phyloP scores from a whole-genome alignment of 2,888 invertebrate genomes.

The Phasia obesa region DNA sequence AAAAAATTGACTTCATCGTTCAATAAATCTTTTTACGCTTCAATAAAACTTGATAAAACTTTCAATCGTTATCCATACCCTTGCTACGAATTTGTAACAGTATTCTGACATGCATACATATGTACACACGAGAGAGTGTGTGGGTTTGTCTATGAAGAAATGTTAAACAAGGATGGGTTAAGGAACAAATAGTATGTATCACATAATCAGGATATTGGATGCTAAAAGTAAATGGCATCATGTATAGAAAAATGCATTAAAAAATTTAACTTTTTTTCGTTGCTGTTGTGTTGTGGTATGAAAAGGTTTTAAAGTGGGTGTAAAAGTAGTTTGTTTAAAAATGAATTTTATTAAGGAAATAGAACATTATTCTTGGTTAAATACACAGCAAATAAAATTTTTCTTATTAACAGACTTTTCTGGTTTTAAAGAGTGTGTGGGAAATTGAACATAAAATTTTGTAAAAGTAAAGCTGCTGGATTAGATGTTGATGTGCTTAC shows the following conservation, averaged over 20 bases:
- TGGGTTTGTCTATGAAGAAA: background rate
- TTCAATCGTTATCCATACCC: slow-evolving; percentile 50
- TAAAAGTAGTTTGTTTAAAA: slow-evolving; percentile 18
- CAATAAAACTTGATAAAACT: slow-evolving; percentile 66
- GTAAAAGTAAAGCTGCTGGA: too few species aligned
- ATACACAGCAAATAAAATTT: background rate
- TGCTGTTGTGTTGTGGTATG: background rate
- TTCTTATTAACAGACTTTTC: too few species aligned
- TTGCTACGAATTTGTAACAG: background rate
- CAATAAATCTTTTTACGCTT: slow-evolving; percentile 70
- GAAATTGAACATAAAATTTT: too few species aligned
- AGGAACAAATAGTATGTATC: slow-evolving; percentile 24
- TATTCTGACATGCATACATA: background rate
- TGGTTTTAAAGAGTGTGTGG: too few species aligned
- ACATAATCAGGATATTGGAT: slow-evolving; percentile 35
- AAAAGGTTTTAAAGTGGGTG: slow-evolving; percentile 19
- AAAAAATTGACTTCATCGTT: slow-evolving; percentile 53
- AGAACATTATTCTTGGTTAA: background rate
- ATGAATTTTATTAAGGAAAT: slow-evolving; percentile 29
- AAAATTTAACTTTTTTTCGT: slow-evolving; percentile 21
- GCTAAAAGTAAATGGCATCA: slow-evolving; percentile 30
- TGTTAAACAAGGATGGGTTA: background rate
- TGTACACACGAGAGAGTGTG: background rate
- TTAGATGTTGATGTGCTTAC: too few species aligned
- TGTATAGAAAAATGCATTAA: slow-evolving; percentile 44